phyloP scores from a whole-genome alignment of 2,797 vertebrate species.

The Sebastes trivittatus region DNA sequence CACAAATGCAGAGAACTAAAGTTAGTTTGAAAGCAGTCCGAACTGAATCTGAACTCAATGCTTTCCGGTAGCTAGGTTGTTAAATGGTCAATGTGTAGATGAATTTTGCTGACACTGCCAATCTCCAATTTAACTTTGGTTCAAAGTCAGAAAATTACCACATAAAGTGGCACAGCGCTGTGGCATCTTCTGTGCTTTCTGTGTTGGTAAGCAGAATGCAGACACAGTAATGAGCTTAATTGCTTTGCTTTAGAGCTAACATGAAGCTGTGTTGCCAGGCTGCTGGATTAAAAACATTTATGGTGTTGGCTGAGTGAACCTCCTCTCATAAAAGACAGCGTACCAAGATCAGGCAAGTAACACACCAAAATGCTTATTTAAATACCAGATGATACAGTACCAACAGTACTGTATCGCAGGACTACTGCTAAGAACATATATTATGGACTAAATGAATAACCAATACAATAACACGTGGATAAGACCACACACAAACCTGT shows the following conservation, averaged over 20 bases:
- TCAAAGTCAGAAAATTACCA: slow-evolving; percentile 39
- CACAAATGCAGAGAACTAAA: neutral
- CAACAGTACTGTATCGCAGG: neutral
- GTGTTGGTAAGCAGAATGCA: slow-evolving; percentile 59
- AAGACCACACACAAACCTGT: neutral
- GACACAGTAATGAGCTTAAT: slow-evolving; percentile 69
- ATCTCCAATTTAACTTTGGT: slow-evolving; percentile 40
- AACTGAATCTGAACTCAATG: neutral
- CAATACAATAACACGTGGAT: neutral
- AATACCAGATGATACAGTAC: neutral
- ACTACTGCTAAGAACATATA: neutral
- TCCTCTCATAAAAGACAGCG: slow-evolving; percentile 19
- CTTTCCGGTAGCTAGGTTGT: neutral
- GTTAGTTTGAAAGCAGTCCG: neutral
- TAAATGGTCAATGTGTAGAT: neutral
- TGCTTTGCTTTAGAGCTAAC: slow-evolving; percentile 58
- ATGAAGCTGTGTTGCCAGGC: slow-evolving; percentile 50
- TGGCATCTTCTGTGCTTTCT: slow-evolving; percentile 39
- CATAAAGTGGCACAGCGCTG: slow-evolving; percentile 36
- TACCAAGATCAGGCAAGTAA: slow-evolving; percentile 27
- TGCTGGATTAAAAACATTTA: slow-evolving; percentile 57
- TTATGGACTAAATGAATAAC: neutral
- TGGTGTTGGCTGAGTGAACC: slow-evolving; percentile 14
- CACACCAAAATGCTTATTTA: slow-evolving; percentile 2
- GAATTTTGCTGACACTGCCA: slow-evolving; percentile 25